A percentile compares a stretch with the other conserved stretches of the same genome.
phyloP scores from a whole-genome alignment of 2,888 invertebrate genomes.

The Netelia melanura region DNA sequence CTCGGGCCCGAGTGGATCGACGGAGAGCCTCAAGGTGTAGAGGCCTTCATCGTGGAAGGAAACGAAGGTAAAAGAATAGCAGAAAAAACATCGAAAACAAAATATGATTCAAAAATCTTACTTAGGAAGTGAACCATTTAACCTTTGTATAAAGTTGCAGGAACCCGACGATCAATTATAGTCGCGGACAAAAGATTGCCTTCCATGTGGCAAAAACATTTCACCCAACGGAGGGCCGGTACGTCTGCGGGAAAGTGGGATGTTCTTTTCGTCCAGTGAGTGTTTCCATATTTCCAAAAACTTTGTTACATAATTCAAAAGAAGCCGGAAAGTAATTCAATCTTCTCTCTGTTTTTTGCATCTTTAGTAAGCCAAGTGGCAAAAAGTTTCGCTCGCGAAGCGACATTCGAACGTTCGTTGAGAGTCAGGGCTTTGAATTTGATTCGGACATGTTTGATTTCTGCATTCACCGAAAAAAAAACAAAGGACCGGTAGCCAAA shows the following conservation, averaged over 20 bases:
- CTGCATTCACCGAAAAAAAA: conserved; percentile 86
- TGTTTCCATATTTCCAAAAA: conserved; percentile 40
- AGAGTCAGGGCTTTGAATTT: conserved; percentile 84
- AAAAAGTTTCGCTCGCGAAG: conserved; percentile 87
- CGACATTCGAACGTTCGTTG: conserved; percentile 86
- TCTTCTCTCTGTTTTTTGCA: conserved; percentile 29
- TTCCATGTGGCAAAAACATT: conserved; percentile 92
- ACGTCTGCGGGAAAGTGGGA: conserved; percentile 93
- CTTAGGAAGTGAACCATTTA: neutral
- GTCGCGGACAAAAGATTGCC: conserved; percentile 92
- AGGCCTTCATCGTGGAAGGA: conserved; percentile 82
- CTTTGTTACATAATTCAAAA: neutral
- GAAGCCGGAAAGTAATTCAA: neutral
- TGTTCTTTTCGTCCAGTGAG: conserved; percentile 90
- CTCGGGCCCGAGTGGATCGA: conserved; percentile 82
- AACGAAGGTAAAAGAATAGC: conserved; percentile 76
- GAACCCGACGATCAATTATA: conserved; percentile 86
- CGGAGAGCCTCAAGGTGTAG: conserved; percentile 82
- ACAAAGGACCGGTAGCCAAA: conserved; percentile 71
- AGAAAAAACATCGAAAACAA: neutral
- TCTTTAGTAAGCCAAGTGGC: conserved; percentile 86
- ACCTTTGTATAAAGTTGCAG: conserved; percentile 70
- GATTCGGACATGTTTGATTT: conserved; percentile 88
- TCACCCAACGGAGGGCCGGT: conserved; percentile 89
- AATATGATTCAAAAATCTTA: neutral